Evolutionary conservation across 2,113 vertebrate species (phyloP).

Genomic region (Ibidorhyncha struthersii): DNA sequence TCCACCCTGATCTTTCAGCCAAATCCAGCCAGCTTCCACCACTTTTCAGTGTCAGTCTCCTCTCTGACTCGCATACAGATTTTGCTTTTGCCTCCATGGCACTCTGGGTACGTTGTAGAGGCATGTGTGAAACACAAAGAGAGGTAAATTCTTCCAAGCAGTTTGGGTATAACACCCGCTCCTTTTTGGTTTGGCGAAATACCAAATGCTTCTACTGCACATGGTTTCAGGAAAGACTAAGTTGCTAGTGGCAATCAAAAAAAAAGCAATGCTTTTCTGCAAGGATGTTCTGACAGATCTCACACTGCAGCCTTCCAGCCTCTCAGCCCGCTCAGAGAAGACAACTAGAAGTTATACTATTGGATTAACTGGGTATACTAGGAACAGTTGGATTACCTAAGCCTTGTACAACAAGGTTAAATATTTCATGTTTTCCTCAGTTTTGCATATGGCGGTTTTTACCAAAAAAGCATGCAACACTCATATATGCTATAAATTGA

Average conservation of each 20-base stretch:
- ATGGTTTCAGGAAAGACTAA: neutral
- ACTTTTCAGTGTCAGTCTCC: neutral
- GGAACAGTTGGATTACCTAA: neutral
- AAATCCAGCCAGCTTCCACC: neutral
- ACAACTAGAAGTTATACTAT: neutral
- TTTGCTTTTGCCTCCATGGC: neutral
- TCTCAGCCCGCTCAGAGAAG: neutral
- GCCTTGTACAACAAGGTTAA: neutral
- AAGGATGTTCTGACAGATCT: neutral
- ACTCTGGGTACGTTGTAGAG: neutral
- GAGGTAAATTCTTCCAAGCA: neutral
- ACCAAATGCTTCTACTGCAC: neutral
- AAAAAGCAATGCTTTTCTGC: neutral
- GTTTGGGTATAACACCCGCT: neutral
- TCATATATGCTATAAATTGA: neutral
- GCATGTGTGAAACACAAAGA: neutral
- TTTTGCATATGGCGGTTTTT: neutral
- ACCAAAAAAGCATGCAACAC: neutral
- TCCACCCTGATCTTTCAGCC: neutral
- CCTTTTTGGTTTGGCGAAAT: conserved; percentile 6
- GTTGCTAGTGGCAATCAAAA: neutral
- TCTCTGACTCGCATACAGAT: neutral
- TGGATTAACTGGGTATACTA: neutral
- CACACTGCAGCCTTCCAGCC: neutral
- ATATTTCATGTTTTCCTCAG: neutral